phyloP scores from a whole-genome alignment of 2,113 vertebrate genomes.

The Lepidothrix coronata region DNA sequence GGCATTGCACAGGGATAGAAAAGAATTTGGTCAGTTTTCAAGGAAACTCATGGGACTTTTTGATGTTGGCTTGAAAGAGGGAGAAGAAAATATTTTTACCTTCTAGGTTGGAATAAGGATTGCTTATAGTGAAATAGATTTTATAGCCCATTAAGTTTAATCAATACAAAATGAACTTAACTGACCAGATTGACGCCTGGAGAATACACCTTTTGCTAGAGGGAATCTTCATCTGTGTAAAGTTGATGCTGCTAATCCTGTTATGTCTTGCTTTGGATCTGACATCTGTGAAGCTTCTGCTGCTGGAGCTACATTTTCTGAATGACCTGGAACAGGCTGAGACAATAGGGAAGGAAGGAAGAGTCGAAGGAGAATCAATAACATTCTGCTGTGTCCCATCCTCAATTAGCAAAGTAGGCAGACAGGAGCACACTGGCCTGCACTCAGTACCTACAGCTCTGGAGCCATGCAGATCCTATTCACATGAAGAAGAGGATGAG shows the following conservation, averaged over 20 bases:
- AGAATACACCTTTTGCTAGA: background rate
- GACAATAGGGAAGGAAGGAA: background rate
- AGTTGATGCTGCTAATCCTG: background rate
- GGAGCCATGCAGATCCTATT: background rate
- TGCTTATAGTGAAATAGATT: constrained; percentile 32
- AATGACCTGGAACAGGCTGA: background rate
- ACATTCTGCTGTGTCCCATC: background rate
- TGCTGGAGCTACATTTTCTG: background rate
- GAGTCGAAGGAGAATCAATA: background rate
- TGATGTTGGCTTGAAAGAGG: background rate
- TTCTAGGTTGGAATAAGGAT: background rate
- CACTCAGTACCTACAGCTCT: background rate
- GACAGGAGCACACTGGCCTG: background rate
- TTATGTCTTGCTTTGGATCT: background rate
- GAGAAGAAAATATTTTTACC: background rate
- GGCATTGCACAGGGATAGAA: background rate
- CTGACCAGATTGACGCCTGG: constrained; percentile 24
- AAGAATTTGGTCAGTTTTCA: background rate
- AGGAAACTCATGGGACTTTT: background rate
- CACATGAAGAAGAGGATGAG: background rate
- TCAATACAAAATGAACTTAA: constrained; percentile 26
- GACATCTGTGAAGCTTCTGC: background rate
- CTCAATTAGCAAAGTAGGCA: background rate
- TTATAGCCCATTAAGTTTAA: constrained; percentile 35
- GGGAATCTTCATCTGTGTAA: background rate